Conservation (phyloP, 30 jellyfish, hydroid and myxozoan species). For the Chrysaora quinquecirrha region DNA sequence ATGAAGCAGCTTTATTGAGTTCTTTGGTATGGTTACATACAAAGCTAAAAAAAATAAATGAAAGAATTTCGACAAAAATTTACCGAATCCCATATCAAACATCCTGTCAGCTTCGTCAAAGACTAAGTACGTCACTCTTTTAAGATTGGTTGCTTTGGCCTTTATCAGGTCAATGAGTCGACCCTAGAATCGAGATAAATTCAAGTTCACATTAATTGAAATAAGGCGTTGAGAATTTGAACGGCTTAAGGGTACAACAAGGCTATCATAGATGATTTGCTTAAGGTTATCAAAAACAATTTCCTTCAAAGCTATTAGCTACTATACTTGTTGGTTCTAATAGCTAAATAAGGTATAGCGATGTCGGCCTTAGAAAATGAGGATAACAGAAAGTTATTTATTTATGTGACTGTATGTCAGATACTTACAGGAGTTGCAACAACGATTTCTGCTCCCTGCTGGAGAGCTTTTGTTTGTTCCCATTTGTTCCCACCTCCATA, state of each 20-base stretch:
- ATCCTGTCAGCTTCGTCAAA: conserved; percentile 99
- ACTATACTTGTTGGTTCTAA: neutral
- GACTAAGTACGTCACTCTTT: conserved; percentile 91
- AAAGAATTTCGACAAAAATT: neutral
- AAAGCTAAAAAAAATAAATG: no score
- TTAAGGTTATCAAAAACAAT: no score
- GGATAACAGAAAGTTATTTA: neutral
- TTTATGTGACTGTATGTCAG: neutral
- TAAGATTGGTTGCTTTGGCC: conserved; percentile 88
- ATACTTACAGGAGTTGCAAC: conserved; percentile 96
- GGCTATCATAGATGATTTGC: no score
- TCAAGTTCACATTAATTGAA: neutral
- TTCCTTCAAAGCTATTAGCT: no score
- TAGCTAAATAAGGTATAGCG: no score
- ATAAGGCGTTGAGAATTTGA: neutral
- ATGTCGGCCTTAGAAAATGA: neutral
- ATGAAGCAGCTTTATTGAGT: no score
- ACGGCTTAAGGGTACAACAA: no score
- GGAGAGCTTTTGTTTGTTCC: conserved; percentile 94
- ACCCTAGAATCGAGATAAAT: conserved; percentile 63
- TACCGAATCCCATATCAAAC: conserved; percentile 99
- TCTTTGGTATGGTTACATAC: no score
- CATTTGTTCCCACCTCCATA: conserved; percentile 99
- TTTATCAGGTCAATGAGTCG: conserved; percentile 91
- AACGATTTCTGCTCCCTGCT: conserved; percentile 98